Evolutionary conservation across 2,888 invertebrate species (phyloP).

Genomic region (Cheilosia grossa): DNA sequence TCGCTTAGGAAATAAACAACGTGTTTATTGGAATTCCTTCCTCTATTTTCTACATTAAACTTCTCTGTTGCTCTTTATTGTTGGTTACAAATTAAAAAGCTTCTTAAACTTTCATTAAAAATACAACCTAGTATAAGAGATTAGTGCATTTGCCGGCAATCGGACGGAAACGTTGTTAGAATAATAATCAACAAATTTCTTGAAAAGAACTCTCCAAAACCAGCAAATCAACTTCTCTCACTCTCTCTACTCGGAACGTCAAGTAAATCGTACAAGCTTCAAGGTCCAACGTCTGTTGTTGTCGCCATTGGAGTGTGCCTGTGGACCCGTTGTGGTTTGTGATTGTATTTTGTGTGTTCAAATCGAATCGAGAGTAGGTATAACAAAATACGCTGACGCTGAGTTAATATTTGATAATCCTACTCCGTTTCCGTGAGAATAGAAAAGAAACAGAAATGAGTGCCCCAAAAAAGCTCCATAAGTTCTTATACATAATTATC

Average conservation of each 20-base stretch:
- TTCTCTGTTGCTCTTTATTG: too few species aligned
- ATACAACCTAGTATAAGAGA: slow-evolving; percentile 15
- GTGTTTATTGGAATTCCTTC: too few species aligned
- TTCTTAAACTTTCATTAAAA: neutral
- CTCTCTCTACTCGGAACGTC: neutral
- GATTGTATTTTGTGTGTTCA: neutral
- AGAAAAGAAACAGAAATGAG: slow-evolving; percentile 3
- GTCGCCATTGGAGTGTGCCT: neutral
- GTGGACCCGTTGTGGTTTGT: neutral
- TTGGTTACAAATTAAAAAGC: neutral
- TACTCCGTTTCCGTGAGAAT: neutral
- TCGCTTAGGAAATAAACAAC: too few species aligned
- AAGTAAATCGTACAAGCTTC: too few species aligned
- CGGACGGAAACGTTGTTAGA: slow-evolving; percentile 9
- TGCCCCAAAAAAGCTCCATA: slow-evolving; percentile 31
- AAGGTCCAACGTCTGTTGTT: neutral
- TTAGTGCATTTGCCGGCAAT: neutral
- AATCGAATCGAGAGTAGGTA: neutral
- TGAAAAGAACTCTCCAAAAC: slow-evolving; percentile 27
- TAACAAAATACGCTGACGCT: neutral
- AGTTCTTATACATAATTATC: slow-evolving; percentile 31
- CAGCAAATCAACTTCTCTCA: slow-evolving; percentile 14
- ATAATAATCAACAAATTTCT: slow-evolving; percentile 13
- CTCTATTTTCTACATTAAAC: too few species aligned
- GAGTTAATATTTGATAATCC: too few species aligned